phyloP scores from a whole-genome alignment of 2,113 vertebrate species.

The Argyrosomus japonicus region DNA sequence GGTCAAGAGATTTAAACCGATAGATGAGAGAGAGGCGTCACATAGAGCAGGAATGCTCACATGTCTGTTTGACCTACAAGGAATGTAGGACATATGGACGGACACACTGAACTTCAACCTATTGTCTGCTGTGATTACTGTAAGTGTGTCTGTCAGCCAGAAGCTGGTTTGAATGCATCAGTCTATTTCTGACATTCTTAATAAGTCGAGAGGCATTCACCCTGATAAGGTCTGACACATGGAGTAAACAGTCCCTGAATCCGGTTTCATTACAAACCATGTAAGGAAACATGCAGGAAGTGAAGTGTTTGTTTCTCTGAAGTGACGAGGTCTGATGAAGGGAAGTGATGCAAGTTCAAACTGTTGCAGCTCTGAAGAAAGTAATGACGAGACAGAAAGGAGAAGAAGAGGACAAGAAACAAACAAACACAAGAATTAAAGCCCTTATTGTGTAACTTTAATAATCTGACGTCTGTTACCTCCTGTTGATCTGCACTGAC shows the following conservation, averaged over 20 bases:
- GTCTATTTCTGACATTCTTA: no score
- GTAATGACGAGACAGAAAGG: background rate
- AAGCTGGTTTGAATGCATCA: no score
- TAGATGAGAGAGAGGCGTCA: background rate
- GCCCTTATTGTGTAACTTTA: no score
- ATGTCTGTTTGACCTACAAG: background rate
- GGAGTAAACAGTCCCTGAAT: background rate
- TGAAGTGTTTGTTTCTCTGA: constrained; percentile 18
- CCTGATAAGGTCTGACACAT: no score
- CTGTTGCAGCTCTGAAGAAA: background rate
- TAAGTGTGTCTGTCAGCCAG: background rate
- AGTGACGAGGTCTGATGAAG: background rate
- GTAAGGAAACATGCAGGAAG: background rate
- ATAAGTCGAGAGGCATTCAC: no score
- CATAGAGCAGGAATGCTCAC: no score
- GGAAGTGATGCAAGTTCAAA: constrained; percentile 24
- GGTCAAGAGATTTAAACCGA: background rate
- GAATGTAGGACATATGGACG: background rate
- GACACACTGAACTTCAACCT: background rate
- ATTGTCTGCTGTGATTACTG: background rate
- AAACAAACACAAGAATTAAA: background rate
- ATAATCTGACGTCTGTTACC: no score
- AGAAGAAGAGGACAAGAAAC: background rate
- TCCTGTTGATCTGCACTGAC: no score
- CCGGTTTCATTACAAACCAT: background rate